Conservation (phyloP, 2,888 invertebrate genomes). For the Cantharis flavilabris region DNA sequence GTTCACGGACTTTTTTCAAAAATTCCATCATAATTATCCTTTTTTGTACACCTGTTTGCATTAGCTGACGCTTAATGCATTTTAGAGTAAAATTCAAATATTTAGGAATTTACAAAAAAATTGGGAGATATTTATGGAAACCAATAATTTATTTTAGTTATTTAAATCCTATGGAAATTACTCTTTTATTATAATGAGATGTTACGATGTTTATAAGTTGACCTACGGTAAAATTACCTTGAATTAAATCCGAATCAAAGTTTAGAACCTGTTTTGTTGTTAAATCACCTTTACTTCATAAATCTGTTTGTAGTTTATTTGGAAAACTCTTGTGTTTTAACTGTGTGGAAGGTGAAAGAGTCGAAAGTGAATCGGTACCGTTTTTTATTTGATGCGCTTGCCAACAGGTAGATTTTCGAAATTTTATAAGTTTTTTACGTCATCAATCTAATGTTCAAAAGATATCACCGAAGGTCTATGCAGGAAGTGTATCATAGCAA, state of each 20-base stretch:
- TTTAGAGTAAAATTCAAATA: no score
- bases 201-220: not conserved
- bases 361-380: not conserved
- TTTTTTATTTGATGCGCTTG: not conserved
- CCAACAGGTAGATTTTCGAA: not conserved
- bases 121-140: no score
- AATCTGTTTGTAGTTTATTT: not conserved
- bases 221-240: not conserved
- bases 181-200: not conserved
- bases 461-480: not conserved
- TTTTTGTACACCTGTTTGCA: no score
- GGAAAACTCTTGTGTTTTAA: not conserved
- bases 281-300: not conserved
- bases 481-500: not conserved
- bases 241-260: not conserved
- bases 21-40: no score
- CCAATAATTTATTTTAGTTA: not conserved
- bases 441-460: not conserved
- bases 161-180: not conserved
- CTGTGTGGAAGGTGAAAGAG: not conserved
- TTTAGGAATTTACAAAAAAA: no score
- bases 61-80: no score
- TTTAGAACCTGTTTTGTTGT: not conserved
- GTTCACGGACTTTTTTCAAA: no score
- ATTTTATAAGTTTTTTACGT: not conserved